A percentile compares a stretch with the other conserved stretches of the same genome.
Evolutionary conservation across 1,140 invertebrate species (phyloP).

Genomic region (Procambarus virginalis): DNA sequence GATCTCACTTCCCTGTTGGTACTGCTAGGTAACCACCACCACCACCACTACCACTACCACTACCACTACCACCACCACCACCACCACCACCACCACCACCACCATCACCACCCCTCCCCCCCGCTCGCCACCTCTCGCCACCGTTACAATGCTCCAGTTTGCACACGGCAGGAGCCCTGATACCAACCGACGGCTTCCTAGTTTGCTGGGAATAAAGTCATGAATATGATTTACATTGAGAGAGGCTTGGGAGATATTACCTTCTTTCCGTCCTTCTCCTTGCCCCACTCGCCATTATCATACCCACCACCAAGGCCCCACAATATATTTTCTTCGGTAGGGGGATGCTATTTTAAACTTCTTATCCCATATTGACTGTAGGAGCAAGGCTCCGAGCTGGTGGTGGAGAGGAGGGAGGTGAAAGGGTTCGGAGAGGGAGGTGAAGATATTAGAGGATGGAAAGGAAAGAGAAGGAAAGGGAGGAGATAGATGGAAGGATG

Average conservation of each 20-base stretch:
- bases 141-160: neutral
- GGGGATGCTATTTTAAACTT: neutral
- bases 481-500: neutral
- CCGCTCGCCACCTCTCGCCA: neutral
- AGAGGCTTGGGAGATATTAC: conserved; percentile 28
- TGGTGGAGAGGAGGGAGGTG: neutral
- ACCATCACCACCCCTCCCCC: neutral
- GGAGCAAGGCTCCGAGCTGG: neutral
- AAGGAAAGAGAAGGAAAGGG: no score
- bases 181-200: conserved; percentile 27
- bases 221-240: conserved; percentile 53
- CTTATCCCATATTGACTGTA: neutral
- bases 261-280: neutral
- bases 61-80: neutral
- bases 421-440: neutral
- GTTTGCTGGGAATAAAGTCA: conserved; percentile 47
- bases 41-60: neutral
- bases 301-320: neutral
- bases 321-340: neutral
- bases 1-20: no score
- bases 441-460: neutral
- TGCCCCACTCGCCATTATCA: conserved; percentile 4
- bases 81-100: neutral
- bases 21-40: no score
- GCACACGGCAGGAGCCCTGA: neutral